A percentile compares a stretch with the other conserved stretches of the same genome.
Evolutionary conservation across 2,113 vertebrate species (phyloP).

Genomic region (Dicaeum eximium): DNA sequence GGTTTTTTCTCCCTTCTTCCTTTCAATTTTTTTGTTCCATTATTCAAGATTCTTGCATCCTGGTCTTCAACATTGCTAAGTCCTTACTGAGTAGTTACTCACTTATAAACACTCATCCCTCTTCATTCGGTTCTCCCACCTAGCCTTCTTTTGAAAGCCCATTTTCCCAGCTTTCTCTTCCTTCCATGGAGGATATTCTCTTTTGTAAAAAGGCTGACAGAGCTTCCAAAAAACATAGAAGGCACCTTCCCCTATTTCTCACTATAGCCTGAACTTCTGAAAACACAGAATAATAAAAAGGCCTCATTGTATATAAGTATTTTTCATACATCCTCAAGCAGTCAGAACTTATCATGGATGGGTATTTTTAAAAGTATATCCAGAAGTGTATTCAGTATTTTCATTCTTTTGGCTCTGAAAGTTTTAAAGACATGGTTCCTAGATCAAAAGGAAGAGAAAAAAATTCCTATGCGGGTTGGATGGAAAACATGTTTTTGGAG

Average conservation of each 20-base stretch:
- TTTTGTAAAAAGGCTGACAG: background rate
- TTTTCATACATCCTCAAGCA: background rate
- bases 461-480: background rate
- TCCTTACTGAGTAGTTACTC: background rate
- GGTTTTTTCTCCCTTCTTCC: background rate
- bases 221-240: background rate
- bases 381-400: background rate
- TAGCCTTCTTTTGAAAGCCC: background rate
- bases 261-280: background rate
- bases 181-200: background rate
- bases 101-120: background rate
- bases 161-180: background rate
- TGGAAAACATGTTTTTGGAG: slow-evolving; percentile 28
- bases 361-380: background rate
- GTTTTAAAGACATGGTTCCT: background rate
- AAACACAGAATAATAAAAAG: background rate
- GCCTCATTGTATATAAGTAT: background rate
- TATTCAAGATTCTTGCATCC: background rate
- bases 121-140: background rate
- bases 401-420: background rate
- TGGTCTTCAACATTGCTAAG: background rate
- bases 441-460: slow-evolving; percentile 9
- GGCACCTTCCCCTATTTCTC: background rate
- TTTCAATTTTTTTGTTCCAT: background rate
- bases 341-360: background rate